A percentile compares a stretch with the other conserved stretches of the same genome.
These are phyloP conservation scores for Parauchenoglanis punctatus DNA, from an alignment of 2,797 vertebrate species.

Conservation along the genomic window DNA sequence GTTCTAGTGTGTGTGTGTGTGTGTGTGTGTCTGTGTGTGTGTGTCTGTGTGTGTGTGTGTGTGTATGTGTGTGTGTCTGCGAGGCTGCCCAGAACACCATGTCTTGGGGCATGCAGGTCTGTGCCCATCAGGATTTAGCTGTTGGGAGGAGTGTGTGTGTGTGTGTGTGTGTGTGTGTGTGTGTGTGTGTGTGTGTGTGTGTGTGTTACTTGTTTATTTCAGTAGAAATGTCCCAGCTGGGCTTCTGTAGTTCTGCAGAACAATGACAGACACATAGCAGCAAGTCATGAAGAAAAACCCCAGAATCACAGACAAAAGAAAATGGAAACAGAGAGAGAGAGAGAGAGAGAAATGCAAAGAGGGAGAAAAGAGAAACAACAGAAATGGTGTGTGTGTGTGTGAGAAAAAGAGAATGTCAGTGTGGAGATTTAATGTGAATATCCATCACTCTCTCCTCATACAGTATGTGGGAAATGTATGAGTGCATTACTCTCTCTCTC, in stretches of 20 bases:
- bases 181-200: constrained; percentile 19
- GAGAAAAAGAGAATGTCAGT: constrained; percentile 1
- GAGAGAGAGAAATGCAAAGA: not conserved
- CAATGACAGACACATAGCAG: constrained; percentile 54
- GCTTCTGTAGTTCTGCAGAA: constrained; percentile 33
- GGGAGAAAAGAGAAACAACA: not conserved
- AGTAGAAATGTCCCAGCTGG: constrained; percentile 42
- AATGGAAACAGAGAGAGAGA: constrained; percentile 2
- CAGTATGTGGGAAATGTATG: constrained; percentile 43
- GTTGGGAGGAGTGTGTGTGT: not conserved
- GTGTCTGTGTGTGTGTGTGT: not conserved
- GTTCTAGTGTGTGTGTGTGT: not conserved
- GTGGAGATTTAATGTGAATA: constrained; percentile 48
- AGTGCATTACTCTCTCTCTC: constrained; percentile 35
- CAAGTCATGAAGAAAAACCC: constrained; percentile 42
- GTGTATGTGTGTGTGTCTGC: not conserved
- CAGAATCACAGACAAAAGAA: constrained; percentile 7
- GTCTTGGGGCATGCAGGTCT: not conserved
- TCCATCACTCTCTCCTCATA: constrained; percentile 46
- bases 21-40: not conserved
- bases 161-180: constrained; percentile 12
- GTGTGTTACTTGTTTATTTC: constrained; percentile 1
- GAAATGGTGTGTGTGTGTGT: not conserved
- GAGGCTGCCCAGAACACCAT: not conserved
- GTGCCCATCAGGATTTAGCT: not conserved